Evolutionary conservation across 2,113 vertebrate genomes (phyloP), one percentile per base, ranked within the genome.

Genomic region (Stegastes partitus): DNA sequence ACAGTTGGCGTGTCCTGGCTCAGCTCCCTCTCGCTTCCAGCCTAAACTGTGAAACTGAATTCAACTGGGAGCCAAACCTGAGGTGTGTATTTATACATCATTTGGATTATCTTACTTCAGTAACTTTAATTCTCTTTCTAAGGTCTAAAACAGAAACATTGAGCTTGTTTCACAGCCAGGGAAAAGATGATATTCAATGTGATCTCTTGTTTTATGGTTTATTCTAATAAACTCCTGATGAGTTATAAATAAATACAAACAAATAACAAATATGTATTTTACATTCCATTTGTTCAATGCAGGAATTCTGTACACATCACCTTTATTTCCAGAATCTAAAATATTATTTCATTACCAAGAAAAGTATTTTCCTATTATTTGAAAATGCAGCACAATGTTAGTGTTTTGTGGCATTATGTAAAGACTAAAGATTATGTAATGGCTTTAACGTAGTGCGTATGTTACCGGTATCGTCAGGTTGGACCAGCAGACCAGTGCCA

Each of bases 11-110:
- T 39, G 81, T 98, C 65, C 91, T 99, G 83, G 95, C 97, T 65
- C 98, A 99, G 87, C 68, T 99, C 67, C 95, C 97, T 8, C 85
- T 99, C 12, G 92, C 96, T 65, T 95, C 94, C 1, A 88, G 95
- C 7, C 95, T 97, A 18, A 92, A 81, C 5, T 92, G 93, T 71
- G 94, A 95, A 45, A 93, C 68, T 22, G 93, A 95, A 22, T 97
- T 97, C 78, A 86, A 54, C 5, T 97, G 96, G 94, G 93, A 96
- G 77, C 90, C 94, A 18, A 28, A 86, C 8, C 89, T 93, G 71
- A 96, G 97, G 98, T 95, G 62, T 68, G 85, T 77, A 21, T 28
- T 54, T 23, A 1, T 0, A 1, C 0, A 26, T 25, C 0, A 25
- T 25, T 5, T 5, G 0, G 6, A 57, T 75, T 1, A 21, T 25